Percentiles rank a stretch among this genome's conserved stretches.
Conservation (phyloP, 2,888 invertebrate species). For the Gortyna flavago region DNA sequence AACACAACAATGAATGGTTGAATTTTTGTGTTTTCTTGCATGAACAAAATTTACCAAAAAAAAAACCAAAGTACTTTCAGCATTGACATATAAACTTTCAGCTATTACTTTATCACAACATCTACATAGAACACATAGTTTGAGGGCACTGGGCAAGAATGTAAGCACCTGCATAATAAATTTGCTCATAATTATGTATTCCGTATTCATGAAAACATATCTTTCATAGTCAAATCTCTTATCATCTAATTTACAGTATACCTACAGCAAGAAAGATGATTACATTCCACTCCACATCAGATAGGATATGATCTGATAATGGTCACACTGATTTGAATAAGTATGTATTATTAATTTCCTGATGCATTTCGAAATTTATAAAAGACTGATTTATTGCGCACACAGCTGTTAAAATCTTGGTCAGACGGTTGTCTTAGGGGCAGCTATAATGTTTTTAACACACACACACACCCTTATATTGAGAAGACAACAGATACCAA, state of each 20-base stretch:
- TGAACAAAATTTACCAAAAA: not conserved
- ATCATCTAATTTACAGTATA: not conserved
- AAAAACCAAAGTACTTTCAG: not conserved
- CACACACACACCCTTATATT: not conserved
- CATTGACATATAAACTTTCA: too few species aligned
- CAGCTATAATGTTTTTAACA: not conserved
- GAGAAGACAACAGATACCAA: not conserved
- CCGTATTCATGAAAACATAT: not conserved
- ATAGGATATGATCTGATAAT: slow-evolving; percentile 5
- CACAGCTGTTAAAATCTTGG: not conserved
- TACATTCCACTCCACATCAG: slow-evolving; percentile 1
- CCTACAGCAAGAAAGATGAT: not conserved
- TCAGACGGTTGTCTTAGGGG: not conserved
- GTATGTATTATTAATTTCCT: not conserved
- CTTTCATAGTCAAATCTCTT: not conserved
- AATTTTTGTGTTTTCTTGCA: not conserved
- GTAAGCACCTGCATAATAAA: not conserved
- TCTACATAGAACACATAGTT: too few species aligned
- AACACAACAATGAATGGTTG: not conserved
- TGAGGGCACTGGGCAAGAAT: not conserved
- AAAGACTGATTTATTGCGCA: not conserved
- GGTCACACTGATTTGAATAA: not conserved
- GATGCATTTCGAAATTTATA: not conserved
- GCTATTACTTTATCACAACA: not conserved
- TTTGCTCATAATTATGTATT: not conserved